Evolutionary conservation across 2,888 invertebrate species (phyloP).

Genomic region (Pheosia tremula): DNA sequence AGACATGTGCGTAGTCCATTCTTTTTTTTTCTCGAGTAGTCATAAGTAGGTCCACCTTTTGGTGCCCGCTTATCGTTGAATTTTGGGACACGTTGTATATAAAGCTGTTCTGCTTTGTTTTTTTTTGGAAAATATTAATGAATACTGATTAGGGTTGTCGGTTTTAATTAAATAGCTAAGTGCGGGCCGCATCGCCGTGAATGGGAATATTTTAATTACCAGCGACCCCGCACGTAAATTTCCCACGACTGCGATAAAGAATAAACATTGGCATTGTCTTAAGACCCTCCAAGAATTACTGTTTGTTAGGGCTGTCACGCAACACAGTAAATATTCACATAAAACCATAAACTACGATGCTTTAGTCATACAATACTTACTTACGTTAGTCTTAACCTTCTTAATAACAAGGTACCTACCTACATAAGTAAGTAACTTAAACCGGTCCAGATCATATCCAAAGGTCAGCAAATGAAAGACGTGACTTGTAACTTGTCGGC

Average conservation of each 20-base stretch:
- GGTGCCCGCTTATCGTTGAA: too few relatives aligned
- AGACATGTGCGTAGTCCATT: too few relatives aligned
- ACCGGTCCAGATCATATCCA: too few relatives aligned
- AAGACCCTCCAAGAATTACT: slow-evolving; percentile 75
- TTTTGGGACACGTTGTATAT: too few relatives aligned
- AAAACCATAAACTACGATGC: not conserved
- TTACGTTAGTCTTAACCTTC: too few relatives aligned
- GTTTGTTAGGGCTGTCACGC: slow-evolving; percentile 62
- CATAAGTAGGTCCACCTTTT: too few relatives aligned
- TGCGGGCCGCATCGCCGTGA: slow-evolving; percentile 51
- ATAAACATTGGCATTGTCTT: slow-evolving; percentile 81
- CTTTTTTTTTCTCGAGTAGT: too few relatives aligned
- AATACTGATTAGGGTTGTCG: slow-evolving; percentile 68
- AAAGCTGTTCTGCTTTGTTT: not conserved
- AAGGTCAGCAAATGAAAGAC: too few relatives aligned
- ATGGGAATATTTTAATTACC: slow-evolving; percentile 82
- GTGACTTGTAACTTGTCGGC: too few relatives aligned
- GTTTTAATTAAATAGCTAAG: slow-evolving; percentile 69
- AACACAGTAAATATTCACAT: slow-evolving; percentile 2
- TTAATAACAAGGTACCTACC: too few relatives aligned
- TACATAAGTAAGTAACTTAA: too few relatives aligned
- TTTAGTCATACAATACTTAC: too few relatives aligned
- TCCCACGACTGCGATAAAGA: slow-evolving; percentile 85
- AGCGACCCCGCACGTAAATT: slow-evolving; percentile 73
- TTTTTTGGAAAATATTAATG: slow-evolving; percentile 44